Evolutionary conservation across 2,888 invertebrate species (phyloP).

Genomic region (Scaptomyza cyrtandrae): DNA sequence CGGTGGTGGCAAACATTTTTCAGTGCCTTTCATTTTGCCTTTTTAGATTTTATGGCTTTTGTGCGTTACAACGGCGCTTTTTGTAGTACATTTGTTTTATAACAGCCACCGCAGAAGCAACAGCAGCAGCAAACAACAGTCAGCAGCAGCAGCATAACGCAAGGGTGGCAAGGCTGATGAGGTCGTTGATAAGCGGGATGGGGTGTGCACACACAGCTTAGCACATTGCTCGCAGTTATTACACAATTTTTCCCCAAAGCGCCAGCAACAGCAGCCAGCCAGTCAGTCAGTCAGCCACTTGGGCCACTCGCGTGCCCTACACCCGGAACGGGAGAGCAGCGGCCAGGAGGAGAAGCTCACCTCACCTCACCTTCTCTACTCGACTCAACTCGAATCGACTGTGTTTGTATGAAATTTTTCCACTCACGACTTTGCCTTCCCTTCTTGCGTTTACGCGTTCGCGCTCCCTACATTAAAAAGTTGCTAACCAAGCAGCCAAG

Average conservation of each 20-base stretch:
- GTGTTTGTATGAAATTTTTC: slow-evolving; percentile 73
- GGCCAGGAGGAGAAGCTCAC: slow-evolving; percentile 5
- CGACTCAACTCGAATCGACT: slow-evolving; percentile 1
- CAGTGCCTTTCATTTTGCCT: slow-evolving; percentile 75
- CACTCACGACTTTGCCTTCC: slow-evolving; percentile 63
- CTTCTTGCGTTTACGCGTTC: not conserved
- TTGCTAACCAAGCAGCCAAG: slow-evolving; percentile 64
- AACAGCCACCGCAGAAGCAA: slow-evolving; percentile 67
- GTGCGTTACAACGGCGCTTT: slow-evolving; percentile 76
- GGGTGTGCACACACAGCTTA: slow-evolving; percentile 61
- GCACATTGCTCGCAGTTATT: slow-evolving; percentile 78
- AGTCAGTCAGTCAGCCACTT: no score
- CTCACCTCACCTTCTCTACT: slow-evolving; percentile 37
- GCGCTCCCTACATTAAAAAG: slow-evolving; percentile 49
- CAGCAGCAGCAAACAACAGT: slow-evolving; percentile 32
- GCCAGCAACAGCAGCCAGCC: slow-evolving; percentile 55
- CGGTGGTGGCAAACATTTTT: slow-evolving; percentile 72
- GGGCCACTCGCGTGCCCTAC: slow-evolving; percentile 53
- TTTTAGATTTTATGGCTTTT: slow-evolving; percentile 78
- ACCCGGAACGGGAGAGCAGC: slow-evolving; percentile 21
- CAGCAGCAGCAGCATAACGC: slow-evolving; percentile 22
- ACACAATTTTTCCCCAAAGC: slow-evolving; percentile 77
- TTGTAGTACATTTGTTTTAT: slow-evolving; percentile 77
- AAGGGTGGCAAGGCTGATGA: slow-evolving; percentile 33
- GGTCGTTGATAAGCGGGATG: not conserved